These are phyloP conservation scores for Pollenia angustigena DNA, from an alignment of 2,888 invertebrate genomes.

Conservation along the genomic window DNA sequence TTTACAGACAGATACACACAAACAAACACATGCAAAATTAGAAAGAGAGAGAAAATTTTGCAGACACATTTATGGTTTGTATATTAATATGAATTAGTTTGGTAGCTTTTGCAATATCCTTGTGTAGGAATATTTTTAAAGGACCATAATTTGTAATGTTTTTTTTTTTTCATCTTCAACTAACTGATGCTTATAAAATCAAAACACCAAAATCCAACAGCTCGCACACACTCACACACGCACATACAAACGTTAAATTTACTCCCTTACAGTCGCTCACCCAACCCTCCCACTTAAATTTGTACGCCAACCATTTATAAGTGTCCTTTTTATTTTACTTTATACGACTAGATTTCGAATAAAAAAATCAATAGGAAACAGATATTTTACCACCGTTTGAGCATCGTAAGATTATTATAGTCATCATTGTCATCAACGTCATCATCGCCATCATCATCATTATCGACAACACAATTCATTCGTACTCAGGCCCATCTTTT, in stretches of 20 bases:
- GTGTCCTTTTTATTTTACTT: slow-evolving; percentile 52
- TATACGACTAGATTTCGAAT: slow-evolving; percentile 30
- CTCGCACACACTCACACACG: slow-evolving; percentile 30
- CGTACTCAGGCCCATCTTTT: slow-evolving; percentile 47
- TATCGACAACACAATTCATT: slow-evolving; percentile 35
- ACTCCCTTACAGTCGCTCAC: background rate
- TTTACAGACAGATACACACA: slow-evolving; percentile 75
- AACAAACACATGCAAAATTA: background rate
- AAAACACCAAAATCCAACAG: slow-evolving; percentile 50
- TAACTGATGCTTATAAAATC: slow-evolving; percentile 68
- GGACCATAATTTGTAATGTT: slow-evolving; percentile 80
- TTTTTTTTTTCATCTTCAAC: slow-evolving; percentile 73
- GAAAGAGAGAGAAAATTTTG: slow-evolving; percentile 8
- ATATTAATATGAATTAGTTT: slow-evolving; percentile 51
- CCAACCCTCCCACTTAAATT: slow-evolving; percentile 61
- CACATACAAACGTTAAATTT: background rate
- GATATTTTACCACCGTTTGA: slow-evolving; percentile 74
- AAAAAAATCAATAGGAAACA: slow-evolving; percentile 82
- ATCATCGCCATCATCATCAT: slow-evolving; percentile 43
- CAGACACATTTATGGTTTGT: slow-evolving; percentile 49
- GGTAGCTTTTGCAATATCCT: slow-evolving; percentile 70
- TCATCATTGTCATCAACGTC: slow-evolving; percentile 39
- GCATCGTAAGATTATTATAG: slow-evolving; percentile 50
- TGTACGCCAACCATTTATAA: slow-evolving; percentile 43
- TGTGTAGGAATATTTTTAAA: slow-evolving; percentile 81